These are phyloP conservation scores for Setophaga coronata DNA, from an alignment of 2,113 vertebrate species.

Conservation along the genomic window DNA sequence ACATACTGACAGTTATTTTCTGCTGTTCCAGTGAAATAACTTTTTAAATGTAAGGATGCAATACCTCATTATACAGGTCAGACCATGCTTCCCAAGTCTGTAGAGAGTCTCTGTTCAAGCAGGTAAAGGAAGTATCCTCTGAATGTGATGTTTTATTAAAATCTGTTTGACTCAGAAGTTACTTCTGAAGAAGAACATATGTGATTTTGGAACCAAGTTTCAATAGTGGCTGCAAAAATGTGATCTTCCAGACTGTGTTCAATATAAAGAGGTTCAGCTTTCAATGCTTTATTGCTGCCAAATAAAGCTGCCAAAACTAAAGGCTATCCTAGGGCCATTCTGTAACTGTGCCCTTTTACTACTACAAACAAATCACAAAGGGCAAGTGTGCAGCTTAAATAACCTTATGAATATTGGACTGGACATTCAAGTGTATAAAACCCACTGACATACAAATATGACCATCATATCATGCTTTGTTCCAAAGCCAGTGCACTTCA, in stretches of 20 bases:
- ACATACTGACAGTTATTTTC: not conserved
- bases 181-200: not conserved
- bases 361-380: not conserved
- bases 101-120: not conserved
- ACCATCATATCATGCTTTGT: not conserved
- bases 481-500: not conserved
- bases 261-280: not conserved
- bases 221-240: not conserved
- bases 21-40: not conserved
- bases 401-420: not conserved
- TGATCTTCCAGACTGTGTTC: not conserved
- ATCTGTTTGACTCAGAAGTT: not conserved
- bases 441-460: not conserved
- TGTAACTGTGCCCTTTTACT: not conserved
- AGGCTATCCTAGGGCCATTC: not conserved
- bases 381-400: not conserved
- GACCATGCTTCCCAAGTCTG: not conserved
- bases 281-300: not conserved
- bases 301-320: constrained; percentile 12
- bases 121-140: not conserved
- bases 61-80: not conserved
- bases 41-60: not conserved
- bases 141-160: not conserved
- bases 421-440: not conserved
- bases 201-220: not conserved